Evolutionary conservation across 1,140 invertebrate species (phyloP).

Genomic region (Marisa cornuarietis): DNA sequence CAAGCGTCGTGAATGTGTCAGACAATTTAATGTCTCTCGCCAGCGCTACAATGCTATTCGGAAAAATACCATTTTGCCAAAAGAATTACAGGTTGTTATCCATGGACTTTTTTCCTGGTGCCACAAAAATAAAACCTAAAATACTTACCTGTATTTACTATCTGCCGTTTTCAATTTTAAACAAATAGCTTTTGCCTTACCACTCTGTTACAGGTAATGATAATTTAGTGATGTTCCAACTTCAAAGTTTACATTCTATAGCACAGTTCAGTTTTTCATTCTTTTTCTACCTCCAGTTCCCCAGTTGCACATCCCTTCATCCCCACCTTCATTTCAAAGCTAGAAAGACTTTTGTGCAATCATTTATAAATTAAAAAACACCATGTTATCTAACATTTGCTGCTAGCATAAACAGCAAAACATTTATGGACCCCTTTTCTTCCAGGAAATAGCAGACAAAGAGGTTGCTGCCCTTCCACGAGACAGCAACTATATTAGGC

Average conservation of each 20-base stretch:
- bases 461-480: slow-evolving; percentile 81
- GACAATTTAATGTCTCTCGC: slow-evolving; percentile 77
- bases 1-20: slow-evolving; percentile 78
- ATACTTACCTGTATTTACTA: too few species aligned
- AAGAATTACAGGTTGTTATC: slow-evolving; percentile 71
- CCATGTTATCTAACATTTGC: background rate
- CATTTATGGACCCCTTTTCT: slow-evolving; percentile 23
- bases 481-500: slow-evolving; percentile 74
- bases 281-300: too few species aligned
- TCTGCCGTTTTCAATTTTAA: background rate
- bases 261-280: too few species aligned
- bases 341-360: too few species aligned
- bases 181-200: background rate
- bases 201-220: too few species aligned
- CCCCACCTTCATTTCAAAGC: too few species aligned
- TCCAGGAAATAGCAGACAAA: slow-evolving; percentile 74
- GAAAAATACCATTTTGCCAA: slow-evolving; percentile 83
- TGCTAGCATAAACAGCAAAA: background rate
- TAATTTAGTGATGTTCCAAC: background rate
- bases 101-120: background rate
- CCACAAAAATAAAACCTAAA: background rate
- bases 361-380: too few species aligned
- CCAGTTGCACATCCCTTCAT: too few species aligned
- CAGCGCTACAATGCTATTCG: slow-evolving; percentile 80
- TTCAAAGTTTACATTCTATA: too few species aligned